Base-by-base conservation (phyloP, 1,140 invertebrate genomes). In the Aphelinus certus region DNA sequence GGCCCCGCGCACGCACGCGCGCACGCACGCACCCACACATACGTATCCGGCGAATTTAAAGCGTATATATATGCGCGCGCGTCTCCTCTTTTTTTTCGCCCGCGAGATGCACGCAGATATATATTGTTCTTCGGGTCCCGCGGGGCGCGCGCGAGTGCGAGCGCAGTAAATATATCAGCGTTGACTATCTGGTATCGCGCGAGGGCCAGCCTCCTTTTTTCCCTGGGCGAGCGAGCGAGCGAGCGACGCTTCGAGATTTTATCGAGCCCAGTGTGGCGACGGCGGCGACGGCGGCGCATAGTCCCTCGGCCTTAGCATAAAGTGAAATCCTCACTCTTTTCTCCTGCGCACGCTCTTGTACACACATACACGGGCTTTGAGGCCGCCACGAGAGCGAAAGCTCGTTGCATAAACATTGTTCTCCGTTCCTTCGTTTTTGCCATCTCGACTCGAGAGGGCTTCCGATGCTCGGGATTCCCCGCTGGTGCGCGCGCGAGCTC, bases 181-280 rank as follows among this genome's bases (percentile, higher is more conserved):
- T 75, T 66, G 58, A 65, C 73, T 79, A 80, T 82, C 78, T 79
- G 78, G 79, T 78, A 81, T 81, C 79, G 65, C 67, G 10, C n/a
- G 63, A 47, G 63, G 9, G 45, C 43, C 9, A 65, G 26, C 26
- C 26, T 26, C 26, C 26, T 26, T 26, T 26, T 26, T 26, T 26
- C 26, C 26, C 26, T 26, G 26, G 26, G 26, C 26, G 26, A 26
- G 26, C 26, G 26, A 51, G 63, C 6, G 47, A 65, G n/a, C 47
- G 49, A 65, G 4, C 5, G 63, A 45, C 7, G 47, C 43, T 57
- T n/a, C 63, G 48, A 72, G 71, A 72, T 72, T 65, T 73, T 73
- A 73, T 57, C 71, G 46, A 51, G 63, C 3, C 1, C 10, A 10
- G 7, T 5, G 47, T 10, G 63, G 48, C 9, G 42, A 48, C 7